Conservation (phyloP, 1,140 invertebrate genomes). For the Procambarus clarkii region DNA sequence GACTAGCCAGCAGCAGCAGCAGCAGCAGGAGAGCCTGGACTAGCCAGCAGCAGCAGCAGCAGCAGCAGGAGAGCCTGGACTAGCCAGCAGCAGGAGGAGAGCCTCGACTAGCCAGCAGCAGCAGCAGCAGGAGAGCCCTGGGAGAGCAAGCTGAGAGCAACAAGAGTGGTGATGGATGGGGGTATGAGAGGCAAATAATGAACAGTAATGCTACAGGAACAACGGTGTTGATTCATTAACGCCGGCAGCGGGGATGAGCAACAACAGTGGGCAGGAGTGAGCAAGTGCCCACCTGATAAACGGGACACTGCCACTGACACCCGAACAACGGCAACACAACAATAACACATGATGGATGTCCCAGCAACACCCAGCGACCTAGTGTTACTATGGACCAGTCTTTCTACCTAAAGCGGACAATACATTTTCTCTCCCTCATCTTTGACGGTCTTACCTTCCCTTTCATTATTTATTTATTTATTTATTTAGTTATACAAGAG, state of each 20-base stretch:
- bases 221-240: not conserved
- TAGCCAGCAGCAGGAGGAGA: no score
- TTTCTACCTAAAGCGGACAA: no score
- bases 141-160: not conserved
- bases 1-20: no score
- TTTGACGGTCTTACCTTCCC: no score
- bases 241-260: conserved; percentile 9
- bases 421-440: no score
- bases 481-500: no score
- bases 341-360: conserved; percentile 28
- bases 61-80: no score
- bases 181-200: not conserved
- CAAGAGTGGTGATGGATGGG: not conserved
- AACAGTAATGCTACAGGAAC: conserved; percentile 22
- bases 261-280: not conserved
- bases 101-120: no score
- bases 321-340: conserved; percentile 7
- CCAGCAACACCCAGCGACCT: not conserved
- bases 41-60: no score
- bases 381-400: no score
- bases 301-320: conserved; percentile 16
- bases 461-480: no score
- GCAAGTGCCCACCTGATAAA: conserved; percentile 11
- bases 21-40: no score
- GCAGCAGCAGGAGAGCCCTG: not conserved